These are phyloP conservation scores for Crambe crambe DNA, from an alignment of 37 sponge, comb jelly and placozoan species.

Conservation along the genomic window DNA sequence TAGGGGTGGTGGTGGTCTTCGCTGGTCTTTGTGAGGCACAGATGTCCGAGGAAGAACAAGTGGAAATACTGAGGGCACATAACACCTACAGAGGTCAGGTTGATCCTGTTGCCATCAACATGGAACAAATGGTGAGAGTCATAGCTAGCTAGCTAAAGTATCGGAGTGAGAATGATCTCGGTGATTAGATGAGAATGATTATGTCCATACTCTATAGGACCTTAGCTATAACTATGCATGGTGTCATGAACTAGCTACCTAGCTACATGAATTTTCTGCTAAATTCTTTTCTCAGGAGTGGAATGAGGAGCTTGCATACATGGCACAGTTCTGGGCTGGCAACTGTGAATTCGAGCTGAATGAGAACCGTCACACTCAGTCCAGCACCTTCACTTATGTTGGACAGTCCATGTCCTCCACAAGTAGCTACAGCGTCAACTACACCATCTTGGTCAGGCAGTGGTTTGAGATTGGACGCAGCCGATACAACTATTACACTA, in stretches of 20 bases:
- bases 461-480: slow-evolving; percentile 19
- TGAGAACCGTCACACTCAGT: slow-evolving; percentile 32
- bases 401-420: slow-evolving; percentile 18
- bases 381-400: slow-evolving; percentile 16
- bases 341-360: slow-evolving; percentile 31
- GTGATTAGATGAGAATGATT: neutral
- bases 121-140: slow-evolving; percentile 42
- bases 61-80: slow-evolving; percentile 43
- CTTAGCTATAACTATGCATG: neutral
- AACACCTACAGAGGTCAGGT: slow-evolving; percentile 33
- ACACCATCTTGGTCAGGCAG: slow-evolving; percentile 15
- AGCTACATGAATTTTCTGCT: too few species aligned
- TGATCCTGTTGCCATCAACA: slow-evolving; percentile 50
- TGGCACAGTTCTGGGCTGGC: slow-evolving; percentile 53
- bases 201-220: neutral
- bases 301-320: slow-evolving; percentile 53
- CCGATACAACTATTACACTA: slow-evolving; percentile 28
- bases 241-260: too few species aligned
- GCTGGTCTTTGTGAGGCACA: neutral
- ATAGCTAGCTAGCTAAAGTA: neutral
- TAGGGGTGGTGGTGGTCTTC: neutral
- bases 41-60: slow-evolving; percentile 33
- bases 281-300: slow-evolving; percentile 14
- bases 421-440: slow-evolving; percentile 47
- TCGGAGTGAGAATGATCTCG: neutral